Base-by-base conservation (phyloP, 2,888 invertebrate genomes). In the Neocrepidodera transversa region DNA sequence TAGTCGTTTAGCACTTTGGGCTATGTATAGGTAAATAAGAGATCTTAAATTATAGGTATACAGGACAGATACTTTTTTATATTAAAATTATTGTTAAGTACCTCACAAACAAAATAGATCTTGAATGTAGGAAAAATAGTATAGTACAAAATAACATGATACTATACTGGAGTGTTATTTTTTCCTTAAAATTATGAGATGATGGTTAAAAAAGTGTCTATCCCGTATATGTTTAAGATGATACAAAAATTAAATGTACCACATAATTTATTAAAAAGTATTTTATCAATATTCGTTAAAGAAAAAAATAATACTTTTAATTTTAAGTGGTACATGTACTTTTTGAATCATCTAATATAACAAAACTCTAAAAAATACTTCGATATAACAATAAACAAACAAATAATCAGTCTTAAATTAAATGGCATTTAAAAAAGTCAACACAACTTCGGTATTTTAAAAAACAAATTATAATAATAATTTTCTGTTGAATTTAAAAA, bases 391-490 rank as follows among this genome's bases (percentile, higher is more conserved):
- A 74, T 70, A 70, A 72, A 70, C 70, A 76, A 73, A 71, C 69
- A 76, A 77, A 70, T 70, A 75, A 75, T 79, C 79, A 79, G 79
- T 79, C 79, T 79, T 76, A 78, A 78, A 78, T 73, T 72, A 78
- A 78, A 79, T 79, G 79, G 79, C 78, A 76, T 74, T 70, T 66
- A 64, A 67, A 55, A 47, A 47, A 61, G 65, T 68, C 63, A 69
- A 71, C 67, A 71, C 70, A 71, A 72, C 68, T 64, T 58, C 50
- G 58, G 52, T 49, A 59, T 56, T 60, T 42, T 60, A 35, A 42
- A 51, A 47, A 61, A 47, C 57, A 38, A 45, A 42, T 57, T 51
- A n/a, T n/a, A n/a, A n/a, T 58, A 45, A 62, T 61, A 47, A 38
- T 42, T 59, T 57, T 64, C 38, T 63, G 58, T 52, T 43, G 48